Evolutionary conservation across 2,113 vertebrate genomes (phyloP), one percentile per base, ranked within the genome.

Genomic region (Oryzias melastigma): DNA sequence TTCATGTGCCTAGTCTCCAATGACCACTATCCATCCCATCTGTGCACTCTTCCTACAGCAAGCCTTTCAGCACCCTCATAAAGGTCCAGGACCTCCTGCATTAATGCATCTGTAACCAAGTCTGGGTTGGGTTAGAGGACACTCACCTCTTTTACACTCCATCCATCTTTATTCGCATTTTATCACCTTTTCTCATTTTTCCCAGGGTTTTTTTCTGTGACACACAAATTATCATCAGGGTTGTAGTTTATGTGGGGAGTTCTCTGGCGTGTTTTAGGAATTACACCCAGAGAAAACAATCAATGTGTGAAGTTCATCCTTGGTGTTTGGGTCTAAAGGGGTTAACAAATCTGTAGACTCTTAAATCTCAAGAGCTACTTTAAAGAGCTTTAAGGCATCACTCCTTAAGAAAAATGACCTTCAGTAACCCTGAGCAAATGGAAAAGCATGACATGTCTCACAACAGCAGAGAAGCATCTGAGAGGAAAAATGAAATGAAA

Each of bases 11-110:
- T 57, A 47, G 51, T 52, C 58, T 62, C 53, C 18, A 29, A 53
- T 73, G 77, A 84, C 72, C 73, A 68, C 62, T 52, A 47, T 78
- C 60, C 65, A 71, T 80, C 71, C 60, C 65, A 71, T 80, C 71
- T 80, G 52, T 59, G 22, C 2, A 52, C 51, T 41, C 59, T 72
- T 68, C 58, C 60, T 16, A 18, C 59, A 75, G 66, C 70, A 63
- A 58, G 53, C 52, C 75, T 84, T 85, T 84, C 73, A 83, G 62
- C 68, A 65, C 44, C 52, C 59, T 78, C 78, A 86, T 73, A 80
- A 85, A 71, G 58, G 19, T 55, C 64, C 48, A 66, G 56, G 70
- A 56, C 6, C 49, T 52, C 68, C n/a, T 13, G 65, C 29, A 71
- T 65, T 45, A 71, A 61, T 52, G 56, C 41, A 18, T 47, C 44